Evolutionary conservation across 2,113 vertebrate genomes (phyloP).

Genomic region (Dipodomys merriami): DNA sequence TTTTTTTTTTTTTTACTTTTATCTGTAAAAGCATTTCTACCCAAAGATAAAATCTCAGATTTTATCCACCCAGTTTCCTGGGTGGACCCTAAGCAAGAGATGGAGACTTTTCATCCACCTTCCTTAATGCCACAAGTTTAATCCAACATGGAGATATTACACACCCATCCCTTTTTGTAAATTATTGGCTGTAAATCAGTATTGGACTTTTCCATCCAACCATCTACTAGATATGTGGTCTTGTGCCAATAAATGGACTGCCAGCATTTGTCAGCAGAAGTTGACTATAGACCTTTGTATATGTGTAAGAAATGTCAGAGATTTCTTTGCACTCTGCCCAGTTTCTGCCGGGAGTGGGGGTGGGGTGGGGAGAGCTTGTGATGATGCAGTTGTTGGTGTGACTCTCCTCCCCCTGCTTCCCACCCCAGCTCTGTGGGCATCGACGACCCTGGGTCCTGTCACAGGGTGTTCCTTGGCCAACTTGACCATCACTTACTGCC

Average conservation of each 20-base stretch:
- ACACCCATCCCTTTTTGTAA: background rate
- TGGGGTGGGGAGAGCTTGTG: too few species aligned
- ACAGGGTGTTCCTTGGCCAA: background rate
- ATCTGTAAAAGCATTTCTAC: background rate
- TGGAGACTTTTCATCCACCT: background rate
- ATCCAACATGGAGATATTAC: background rate
- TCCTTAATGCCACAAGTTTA: background rate
- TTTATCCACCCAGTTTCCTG: background rate
- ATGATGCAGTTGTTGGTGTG: rapidly evolving
- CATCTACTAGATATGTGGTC: background rate
- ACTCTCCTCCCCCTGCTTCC: background rate
- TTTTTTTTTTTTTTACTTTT: background rate
- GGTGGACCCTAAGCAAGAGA: background rate
- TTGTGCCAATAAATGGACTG: background rate
- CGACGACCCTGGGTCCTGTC: background rate
- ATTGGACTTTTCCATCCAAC: background rate
- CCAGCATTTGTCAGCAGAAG: background rate
- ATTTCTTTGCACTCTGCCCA: background rate
- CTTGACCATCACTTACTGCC: background rate
- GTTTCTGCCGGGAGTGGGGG: background rate
- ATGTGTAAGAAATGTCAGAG: background rate
- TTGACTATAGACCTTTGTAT: background rate
- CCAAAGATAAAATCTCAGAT: background rate
- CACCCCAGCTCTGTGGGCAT: background rate
- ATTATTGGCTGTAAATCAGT: background rate